Base-by-base conservation (phyloP, 2,888 invertebrate species). In the Dolomedes plantarius region DNA sequence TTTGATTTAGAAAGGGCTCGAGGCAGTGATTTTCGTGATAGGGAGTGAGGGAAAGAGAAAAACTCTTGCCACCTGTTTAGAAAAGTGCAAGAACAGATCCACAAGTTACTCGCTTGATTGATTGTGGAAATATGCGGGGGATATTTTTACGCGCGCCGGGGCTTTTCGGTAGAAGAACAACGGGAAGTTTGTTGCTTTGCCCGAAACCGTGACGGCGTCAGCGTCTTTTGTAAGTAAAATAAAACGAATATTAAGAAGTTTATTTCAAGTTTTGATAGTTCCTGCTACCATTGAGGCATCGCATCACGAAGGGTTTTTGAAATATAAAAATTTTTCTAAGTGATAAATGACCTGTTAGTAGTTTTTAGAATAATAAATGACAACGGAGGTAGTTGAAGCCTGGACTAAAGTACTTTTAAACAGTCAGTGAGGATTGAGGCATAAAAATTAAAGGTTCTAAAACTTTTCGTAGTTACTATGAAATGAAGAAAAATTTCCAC, bases 1-100 rank as follows among this genome's bases (percentile, higher is more conserved):
- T 81, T 82, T 69, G 80, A 80, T 74, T 80, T 79, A 23, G 46
- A 28, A 11, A 62, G n/a, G 13, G 69, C 31, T 76, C 41, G 68
- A 77, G 23, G 31, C 50, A 41, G 50, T 39, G 36, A 39, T 23
- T 64, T 64, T 62, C 65, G 75, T 62, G 23, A 27, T 64, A 46
- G n/a, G 11, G 5, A 11, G 3, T 16, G 23, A 23, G 56, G 56
- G 23, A 23, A 23, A 23, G 5, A 56, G 56, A 56, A 56, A 56
- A 56, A 56, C 56, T 56, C 7, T 56, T 56, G 16, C 56, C 56
- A 56, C 56, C 56, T 56, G 56, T 56, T 56, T 23, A 3, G 46
- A 56, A 73, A 41, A 75, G 39, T 27, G n/a, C n/a, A 23, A 41
- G 56, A 23, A 56, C 23, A 56, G 16, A 56, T 56, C 56, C 56